A percentile compares a stretch with the other conserved stretches of the same genome.
These are phyloP conservation scores for Caenorhabditis briggsae DNA, from an alignment of 1,140 invertebrate genomes.

Conservation along the genomic window DNA sequence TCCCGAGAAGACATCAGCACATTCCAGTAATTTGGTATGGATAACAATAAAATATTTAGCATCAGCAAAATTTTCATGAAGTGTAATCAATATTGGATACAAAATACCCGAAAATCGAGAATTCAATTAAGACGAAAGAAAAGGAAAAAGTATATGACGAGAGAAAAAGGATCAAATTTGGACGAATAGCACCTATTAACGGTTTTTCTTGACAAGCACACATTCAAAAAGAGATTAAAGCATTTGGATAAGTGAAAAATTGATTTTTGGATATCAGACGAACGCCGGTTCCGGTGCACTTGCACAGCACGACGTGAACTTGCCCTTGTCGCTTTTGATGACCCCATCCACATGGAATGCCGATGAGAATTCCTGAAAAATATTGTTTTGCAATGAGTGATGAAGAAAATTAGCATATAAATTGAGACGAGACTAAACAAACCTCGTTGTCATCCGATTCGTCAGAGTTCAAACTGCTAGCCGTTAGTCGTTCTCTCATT, in stretches of 20 bases:
- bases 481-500: slow-evolving; percentile 75
- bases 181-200: slow-evolving; percentile 27
- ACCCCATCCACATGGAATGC: slow-evolving; percentile 78
- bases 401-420: slow-evolving; percentile 39
- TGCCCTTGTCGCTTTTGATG: slow-evolving; percentile 72
- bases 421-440: neutral
- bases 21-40: too few relatives aligned
- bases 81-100: slow-evolving; percentile 20
- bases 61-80: neutral
- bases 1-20: too few relatives aligned
- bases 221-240: slow-evolving; percentile 23
- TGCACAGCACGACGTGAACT: slow-evolving; percentile 67
- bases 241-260: slow-evolving; percentile 26
- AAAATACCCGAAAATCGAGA: slow-evolving; percentile 39
- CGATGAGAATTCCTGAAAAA: slow-evolving; percentile 68
- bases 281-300: slow-evolving; percentile 72
- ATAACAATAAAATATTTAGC: too few relatives aligned
- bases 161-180: neutral
- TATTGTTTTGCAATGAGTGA: neutral
- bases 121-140: slow-evolving; percentile 11
- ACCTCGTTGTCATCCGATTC: slow-evolving; percentile 63
- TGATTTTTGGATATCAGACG: slow-evolving; percentile 65
- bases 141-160: neutral
- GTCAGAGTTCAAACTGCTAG: slow-evolving; percentile 72
- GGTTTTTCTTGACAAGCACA: slow-evolving; percentile 28